Conservation (phyloP, 2,797 vertebrate species). For the Leucoraja ocellata region DNA sequence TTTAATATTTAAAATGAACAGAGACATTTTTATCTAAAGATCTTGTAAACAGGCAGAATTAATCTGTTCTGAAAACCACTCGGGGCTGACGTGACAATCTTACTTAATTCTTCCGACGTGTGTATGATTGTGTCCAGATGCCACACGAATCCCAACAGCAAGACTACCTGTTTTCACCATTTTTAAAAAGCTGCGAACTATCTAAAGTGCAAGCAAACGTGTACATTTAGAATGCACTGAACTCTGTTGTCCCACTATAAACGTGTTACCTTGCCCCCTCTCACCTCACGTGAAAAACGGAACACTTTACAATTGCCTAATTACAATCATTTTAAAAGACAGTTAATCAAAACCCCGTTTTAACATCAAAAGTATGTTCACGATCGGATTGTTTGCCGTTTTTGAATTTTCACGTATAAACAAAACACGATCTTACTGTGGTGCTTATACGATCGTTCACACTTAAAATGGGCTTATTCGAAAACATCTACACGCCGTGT, state of each 20-base stretch:
- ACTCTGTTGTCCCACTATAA: not conserved
- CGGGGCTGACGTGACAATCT: slow-evolving; percentile 14
- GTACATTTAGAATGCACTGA: not conserved
- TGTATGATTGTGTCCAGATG: slow-evolving; percentile 38
- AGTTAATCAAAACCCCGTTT: not conserved
- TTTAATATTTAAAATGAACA: slow-evolving; percentile 39
- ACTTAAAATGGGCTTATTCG: not conserved
- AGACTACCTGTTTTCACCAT: not conserved
- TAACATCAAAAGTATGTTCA: not conserved
- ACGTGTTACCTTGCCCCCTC: not conserved
- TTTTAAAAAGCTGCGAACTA: not conserved
- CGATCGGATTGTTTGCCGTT: not conserved
- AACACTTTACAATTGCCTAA: not conserved
- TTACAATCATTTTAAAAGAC: not conserved
- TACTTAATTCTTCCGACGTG: slow-evolving; percentile 38
- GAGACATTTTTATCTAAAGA: slow-evolving; percentile 39
- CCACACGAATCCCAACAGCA: slow-evolving; percentile 23
- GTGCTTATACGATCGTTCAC: not conserved
- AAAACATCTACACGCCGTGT: not conserved
- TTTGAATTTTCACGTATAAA: not conserved
- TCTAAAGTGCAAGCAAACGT: not conserved
- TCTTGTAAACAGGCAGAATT: slow-evolving; percentile 16
- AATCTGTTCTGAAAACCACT: slow-evolving; percentile 39
- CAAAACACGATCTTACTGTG: not conserved
- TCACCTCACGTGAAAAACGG: not conserved